Evolutionary conservation across 2,797 vertebrate species (phyloP).

Genomic region (Sandelia bainsii): DNA sequence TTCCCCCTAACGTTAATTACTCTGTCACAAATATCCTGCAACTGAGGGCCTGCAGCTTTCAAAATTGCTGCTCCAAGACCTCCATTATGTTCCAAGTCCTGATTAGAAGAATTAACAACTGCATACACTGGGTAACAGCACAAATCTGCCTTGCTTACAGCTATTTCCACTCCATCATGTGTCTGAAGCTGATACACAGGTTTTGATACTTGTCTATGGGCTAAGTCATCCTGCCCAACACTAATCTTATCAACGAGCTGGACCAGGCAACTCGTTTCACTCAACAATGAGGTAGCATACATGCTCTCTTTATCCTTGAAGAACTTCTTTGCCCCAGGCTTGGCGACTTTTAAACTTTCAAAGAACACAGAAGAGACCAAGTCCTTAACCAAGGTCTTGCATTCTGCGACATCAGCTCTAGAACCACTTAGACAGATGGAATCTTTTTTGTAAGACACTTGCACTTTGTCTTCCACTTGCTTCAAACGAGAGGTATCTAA

Average conservation of each 20-base stretch:
- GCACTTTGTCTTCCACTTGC: conserved; percentile 57
- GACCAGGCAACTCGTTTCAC: conserved; percentile 80
- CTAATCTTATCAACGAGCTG: conserved; percentile 73
- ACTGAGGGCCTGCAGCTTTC: conserved; percentile 83
- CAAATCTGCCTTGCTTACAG: conserved; percentile 84
- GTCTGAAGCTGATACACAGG: conserved; percentile 57
- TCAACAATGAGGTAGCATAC: conserved; percentile 59
- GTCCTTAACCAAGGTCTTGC: conserved; percentile 50
- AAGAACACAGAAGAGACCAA: conserved; percentile 68
- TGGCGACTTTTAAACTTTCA: conserved; percentile 69
- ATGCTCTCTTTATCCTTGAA: conserved; percentile 78
- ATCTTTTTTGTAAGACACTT: conserved; percentile 71
- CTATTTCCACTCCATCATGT: conserved; percentile 79
- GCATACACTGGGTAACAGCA: conserved; percentile 80
- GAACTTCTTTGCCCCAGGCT: conserved; percentile 84
- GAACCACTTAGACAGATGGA: conserved; percentile 83
- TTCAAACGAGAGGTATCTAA: conserved; percentile 59
- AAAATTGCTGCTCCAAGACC: conserved; percentile 83
- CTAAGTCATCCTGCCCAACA: conserved; percentile 7
- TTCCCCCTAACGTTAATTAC: conserved; percentile 50
- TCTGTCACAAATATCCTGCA: conserved; percentile 83
- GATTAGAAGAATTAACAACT: conserved; percentile 84
- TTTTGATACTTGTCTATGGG: not conserved
- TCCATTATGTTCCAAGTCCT: conserved; percentile 69
- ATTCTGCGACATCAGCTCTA: conserved; percentile 73